phyloP scores from a whole-genome alignment of 2,888 invertebrate genomes.

The Caenorhabditis virilis region DNA sequence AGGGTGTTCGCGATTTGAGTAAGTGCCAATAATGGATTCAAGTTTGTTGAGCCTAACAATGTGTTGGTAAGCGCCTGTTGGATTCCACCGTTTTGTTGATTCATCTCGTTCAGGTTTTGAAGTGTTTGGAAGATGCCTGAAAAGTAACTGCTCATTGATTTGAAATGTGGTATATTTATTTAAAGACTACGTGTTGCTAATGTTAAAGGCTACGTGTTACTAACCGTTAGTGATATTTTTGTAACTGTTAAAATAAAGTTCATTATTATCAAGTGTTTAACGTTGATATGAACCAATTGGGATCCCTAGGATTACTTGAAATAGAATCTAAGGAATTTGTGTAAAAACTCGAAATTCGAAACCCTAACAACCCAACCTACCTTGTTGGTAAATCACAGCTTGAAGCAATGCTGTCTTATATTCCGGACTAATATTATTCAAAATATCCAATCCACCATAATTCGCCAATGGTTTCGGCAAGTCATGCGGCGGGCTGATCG shows the following conservation, averaged over 20 bases:
- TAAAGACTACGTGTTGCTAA: no score
- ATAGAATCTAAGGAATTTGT: no score
- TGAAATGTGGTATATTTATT: neutral
- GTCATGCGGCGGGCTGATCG: slow-evolving; percentile 41
- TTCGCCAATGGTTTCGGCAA: slow-evolving; percentile 45
- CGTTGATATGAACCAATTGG: no score
- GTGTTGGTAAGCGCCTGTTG: slow-evolving; percentile 24
- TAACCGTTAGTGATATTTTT: no score
- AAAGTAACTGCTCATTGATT: neutral
- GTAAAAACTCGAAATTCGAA: no score
- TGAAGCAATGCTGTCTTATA: slow-evolving; percentile 39
- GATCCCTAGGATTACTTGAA: no score
- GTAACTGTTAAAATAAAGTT: no score
- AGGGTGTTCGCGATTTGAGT: slow-evolving; percentile 22
- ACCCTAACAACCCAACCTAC: no score
- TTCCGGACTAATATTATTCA: slow-evolving; percentile 19
- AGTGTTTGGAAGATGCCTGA: slow-evolving; percentile 2
- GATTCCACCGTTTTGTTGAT: slow-evolving; percentile 13
- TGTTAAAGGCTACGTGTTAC: neutral
- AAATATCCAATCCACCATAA: slow-evolving; percentile 23
- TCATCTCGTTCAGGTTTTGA: slow-evolving; percentile 7
- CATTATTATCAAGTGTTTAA: no score
- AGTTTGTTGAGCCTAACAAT: slow-evolving; percentile 22
- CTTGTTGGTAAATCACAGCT: slow-evolving; percentile 43
- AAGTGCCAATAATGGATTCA: slow-evolving; percentile 32